phyloP scores from a whole-genome alignment of 2,888 invertebrate genomes.

The Mythimna albipuncta region DNA sequence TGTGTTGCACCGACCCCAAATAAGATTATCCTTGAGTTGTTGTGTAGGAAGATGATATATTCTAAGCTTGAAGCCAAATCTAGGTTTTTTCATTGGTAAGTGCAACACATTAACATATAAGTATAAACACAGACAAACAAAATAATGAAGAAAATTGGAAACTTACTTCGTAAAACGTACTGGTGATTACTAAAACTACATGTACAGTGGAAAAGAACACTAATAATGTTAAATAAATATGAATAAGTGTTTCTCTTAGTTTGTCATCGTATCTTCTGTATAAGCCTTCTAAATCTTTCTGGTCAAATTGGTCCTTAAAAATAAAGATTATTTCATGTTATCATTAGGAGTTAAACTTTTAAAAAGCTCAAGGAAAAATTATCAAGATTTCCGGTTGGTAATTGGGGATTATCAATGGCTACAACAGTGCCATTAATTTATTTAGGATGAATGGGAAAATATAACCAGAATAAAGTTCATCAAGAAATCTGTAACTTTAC shows the following conservation, averaged over 20 bases:
- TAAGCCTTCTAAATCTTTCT: slow-evolving; percentile 93
- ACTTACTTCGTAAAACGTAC: slow-evolving; percentile 83
- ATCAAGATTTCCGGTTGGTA: not conserved
- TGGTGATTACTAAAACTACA: slow-evolving; percentile 89
- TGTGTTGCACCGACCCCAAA: not conserved
- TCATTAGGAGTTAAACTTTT: not conserved
- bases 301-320: slow-evolving; percentile 93
- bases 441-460: too few relatives aligned
- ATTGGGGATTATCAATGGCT: not conserved
- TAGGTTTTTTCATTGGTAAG: too few relatives aligned
- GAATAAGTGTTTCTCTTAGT: slow-evolving; percentile 94
- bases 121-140: not conserved
- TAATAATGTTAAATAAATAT: slow-evolving; percentile 93
- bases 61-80: too few relatives aligned
- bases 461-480: too few relatives aligned
- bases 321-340: not conserved
- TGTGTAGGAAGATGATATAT: not conserved
- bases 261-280: slow-evolving; percentile 94
- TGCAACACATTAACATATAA: too few relatives aligned
- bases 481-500: slow-evolving; percentile 71
- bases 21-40: too few relatives aligned
- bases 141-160: not conserved
- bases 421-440: not conserved
- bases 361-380: not conserved
- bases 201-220: slow-evolving; percentile 92